Conservation (phyloP, 2,888 invertebrate genomes). For the Pterostichus madidus region DNA sequence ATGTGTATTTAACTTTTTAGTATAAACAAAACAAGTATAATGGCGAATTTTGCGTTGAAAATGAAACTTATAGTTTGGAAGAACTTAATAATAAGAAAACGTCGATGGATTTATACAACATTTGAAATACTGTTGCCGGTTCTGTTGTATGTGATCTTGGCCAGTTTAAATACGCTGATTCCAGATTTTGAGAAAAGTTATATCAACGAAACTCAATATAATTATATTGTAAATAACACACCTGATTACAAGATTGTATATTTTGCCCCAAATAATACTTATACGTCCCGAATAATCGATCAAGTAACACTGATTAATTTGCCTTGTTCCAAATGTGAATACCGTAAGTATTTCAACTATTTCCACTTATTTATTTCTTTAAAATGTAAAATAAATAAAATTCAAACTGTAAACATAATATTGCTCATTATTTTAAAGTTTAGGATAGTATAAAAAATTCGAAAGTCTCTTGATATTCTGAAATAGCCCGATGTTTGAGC, state of each 20-base stretch:
- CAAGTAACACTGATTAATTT: slow-evolving; percentile 71
- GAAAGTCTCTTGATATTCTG: no score
- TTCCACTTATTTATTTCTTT: no score
- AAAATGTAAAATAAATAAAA: no score
- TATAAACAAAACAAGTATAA: slow-evolving; percentile 23
- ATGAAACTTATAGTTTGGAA: slow-evolving; percentile 75
- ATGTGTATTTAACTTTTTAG: background rate
- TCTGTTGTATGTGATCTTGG: slow-evolving; percentile 73
- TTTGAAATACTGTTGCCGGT: slow-evolving; percentile 74
- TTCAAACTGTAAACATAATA: no score
- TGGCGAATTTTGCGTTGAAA: slow-evolving; percentile 69
- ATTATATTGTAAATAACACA: slow-evolving; percentile 67
- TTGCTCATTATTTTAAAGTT: no score
- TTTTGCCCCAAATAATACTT: slow-evolving; percentile 73
- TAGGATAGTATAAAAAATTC: no score
- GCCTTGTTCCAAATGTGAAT: slow-evolving; percentile 10
- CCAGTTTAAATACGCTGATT: slow-evolving; percentile 74
- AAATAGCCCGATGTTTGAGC: no score
- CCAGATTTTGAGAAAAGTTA: slow-evolving; percentile 72
- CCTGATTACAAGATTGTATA: slow-evolving; percentile 69
- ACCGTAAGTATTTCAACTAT: background rate
- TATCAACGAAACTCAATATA: slow-evolving; percentile 72
- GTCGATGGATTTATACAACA: slow-evolving; percentile 74
- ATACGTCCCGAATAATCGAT: slow-evolving; percentile 72
- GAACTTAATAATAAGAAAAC: slow-evolving; percentile 73